phyloP scores from a whole-genome alignment of 2,113 vertebrate genomes.

The Macaca mulatta region DNA sequence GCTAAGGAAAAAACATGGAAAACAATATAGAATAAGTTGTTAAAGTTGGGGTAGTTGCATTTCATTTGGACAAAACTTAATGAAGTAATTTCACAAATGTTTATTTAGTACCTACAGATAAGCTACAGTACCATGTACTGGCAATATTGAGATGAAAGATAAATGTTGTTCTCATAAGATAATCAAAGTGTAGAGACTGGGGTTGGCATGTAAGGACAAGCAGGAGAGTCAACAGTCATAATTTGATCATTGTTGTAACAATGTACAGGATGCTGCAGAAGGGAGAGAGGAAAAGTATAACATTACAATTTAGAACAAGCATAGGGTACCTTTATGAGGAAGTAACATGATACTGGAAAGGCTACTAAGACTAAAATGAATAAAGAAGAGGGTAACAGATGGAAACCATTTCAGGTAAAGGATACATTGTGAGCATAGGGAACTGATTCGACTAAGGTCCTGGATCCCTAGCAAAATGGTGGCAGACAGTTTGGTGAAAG shows the following conservation, averaged over 20 bases:
- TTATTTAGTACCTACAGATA: background rate
- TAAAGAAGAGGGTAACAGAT: background rate
- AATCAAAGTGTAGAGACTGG: background rate
- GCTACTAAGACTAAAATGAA: background rate
- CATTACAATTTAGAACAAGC: background rate
- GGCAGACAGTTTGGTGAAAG: background rate
- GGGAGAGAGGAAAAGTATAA: background rate
- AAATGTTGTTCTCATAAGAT: background rate
- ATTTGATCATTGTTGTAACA: background rate
- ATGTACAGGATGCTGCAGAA: background rate
- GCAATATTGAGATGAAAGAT: background rate
- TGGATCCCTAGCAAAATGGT: background rate
- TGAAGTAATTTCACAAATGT: background rate
- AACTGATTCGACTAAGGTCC: background rate
- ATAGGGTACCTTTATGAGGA: background rate
- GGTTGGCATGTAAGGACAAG: background rate
- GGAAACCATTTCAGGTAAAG: background rate
- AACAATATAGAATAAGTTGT: background rate
- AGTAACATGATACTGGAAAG: background rate
- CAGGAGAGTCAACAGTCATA: background rate
- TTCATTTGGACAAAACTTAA: background rate
- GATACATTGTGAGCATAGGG: background rate
- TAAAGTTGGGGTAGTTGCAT: background rate
- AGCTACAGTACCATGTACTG: background rate
- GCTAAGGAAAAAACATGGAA: background rate